These are phyloP conservation scores for Genyomyrus donnyi DNA, from an alignment of 2,113 vertebrate species.

Conservation along the genomic window DNA sequence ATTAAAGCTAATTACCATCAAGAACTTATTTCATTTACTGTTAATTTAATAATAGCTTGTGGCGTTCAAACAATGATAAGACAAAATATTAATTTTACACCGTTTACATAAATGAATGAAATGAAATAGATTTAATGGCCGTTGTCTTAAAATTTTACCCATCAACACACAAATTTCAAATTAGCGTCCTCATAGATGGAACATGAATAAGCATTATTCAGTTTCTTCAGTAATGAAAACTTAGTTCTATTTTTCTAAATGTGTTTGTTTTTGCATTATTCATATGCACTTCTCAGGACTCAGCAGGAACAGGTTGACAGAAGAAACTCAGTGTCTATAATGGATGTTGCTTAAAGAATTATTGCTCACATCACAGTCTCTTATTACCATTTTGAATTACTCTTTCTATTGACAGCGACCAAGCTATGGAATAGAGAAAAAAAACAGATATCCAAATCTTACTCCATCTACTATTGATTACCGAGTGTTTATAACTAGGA, in stretches of 20 bases:
- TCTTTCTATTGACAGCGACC: slow-evolving; percentile 3
- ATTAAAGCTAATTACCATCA: background rate
- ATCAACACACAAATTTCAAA: background rate
- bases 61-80: background rate
- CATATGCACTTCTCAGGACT: background rate
- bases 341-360: background rate
- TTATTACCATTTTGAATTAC: background rate
- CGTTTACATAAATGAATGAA: background rate
- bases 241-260: background rate
- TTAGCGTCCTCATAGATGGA: background rate
- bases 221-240: background rate
- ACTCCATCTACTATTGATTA: slow-evolving; percentile 24
- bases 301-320: background rate
- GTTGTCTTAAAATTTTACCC: background rate
- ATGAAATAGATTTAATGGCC: background rate
- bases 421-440: background rate
- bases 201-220: background rate
- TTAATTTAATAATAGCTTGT: background rate
- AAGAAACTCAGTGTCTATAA: background rate
- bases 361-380: background rate
- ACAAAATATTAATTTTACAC: background rate
- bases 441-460: background rate
- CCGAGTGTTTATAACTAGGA: slow-evolving; percentile 26
- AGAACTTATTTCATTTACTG: background rate
- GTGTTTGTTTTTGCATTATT: background rate